Base-by-base conservation (phyloP, 2,113 vertebrate genomes). In the Lycocorax pyrrhopterus region DNA sequence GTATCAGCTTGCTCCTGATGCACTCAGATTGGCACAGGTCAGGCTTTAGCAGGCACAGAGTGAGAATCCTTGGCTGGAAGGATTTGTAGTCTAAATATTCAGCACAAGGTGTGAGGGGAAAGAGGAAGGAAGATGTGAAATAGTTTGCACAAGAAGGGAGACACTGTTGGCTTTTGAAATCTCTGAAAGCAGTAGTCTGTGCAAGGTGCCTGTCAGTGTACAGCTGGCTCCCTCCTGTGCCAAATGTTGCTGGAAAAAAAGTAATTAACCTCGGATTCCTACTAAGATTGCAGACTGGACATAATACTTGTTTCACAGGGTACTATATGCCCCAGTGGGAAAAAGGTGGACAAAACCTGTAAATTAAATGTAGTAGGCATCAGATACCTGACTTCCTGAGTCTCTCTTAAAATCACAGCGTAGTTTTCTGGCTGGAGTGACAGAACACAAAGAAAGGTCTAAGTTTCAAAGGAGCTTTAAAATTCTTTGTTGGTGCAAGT, bases 161-260 rank as follows among this genome's bases (percentile, higher is more conserved):
- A 20, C 58, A 44, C 52, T 0, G 8, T 5, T 80, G 73, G 22
- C 33, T 6, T 63, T 84, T 51, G 67, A 62, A 64, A 62, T 0
- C 29, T 69, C 51, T 67, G 80, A 81, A 56, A 81, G 56, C 35
- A 81, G 76, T 26, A 78, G 75, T 64, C 17, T 71, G 33, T 59
- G 33, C 44, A 49, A 81, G 64, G 56, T 89, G 32, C 52, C 64
- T 80, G 76, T 60, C 83, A 53, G 25, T n/a, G 80, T 89, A 88
- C 56, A 56, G 56, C 63, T 81, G 76, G 86, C 90, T 96, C 72
- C 90, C 72, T 92, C 68, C 90, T 80, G 83, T 92, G 85, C 86
- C 75, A 81, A 55, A 63, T 81, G 81, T 41, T 73, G 10, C 73
- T 89, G 73, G 83, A 2, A 66, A 89, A 96, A 87, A 71, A 44